Percentiles rank a stretch among this genome's conserved stretches.
phyloP scores from a whole-genome alignment of 2,797 vertebrate species.

The Erpetoichthys calabaricus region DNA sequence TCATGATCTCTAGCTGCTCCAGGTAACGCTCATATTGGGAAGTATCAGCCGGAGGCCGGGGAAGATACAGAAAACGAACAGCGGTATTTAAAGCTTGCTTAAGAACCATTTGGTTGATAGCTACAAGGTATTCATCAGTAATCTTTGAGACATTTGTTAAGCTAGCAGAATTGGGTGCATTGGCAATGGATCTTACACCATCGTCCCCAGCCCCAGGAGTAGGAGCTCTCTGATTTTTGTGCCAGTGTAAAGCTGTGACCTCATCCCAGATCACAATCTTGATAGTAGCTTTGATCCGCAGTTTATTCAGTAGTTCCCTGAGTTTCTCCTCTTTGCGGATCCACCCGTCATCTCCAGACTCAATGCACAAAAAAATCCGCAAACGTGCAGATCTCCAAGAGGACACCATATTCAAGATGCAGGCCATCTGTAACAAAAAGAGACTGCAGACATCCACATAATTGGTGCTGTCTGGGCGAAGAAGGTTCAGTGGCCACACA shows the following conservation, averaged over 20 bases:
- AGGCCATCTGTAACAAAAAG: conserved; percentile 84
- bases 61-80: conserved; percentile 76
- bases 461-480: conserved; percentile 46
- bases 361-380: conserved; percentile 74
- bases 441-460: conserved; percentile 76
- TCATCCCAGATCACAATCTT: conserved; percentile 70
- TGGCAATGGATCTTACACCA: conserved; percentile 10
- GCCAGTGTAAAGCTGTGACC: conserved; percentile 36
- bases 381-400: conserved; percentile 69
- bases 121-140: conserved; percentile 45
- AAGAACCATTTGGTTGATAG: conserved; percentile 53
- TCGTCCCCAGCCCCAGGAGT: not conserved
- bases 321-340: conserved; percentile 66
- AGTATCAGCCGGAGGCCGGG: conserved; percentile 52
- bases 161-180: not conserved
- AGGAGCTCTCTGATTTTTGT: not conserved
- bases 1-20: conserved; percentile 58
- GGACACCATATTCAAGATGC: conserved; percentile 76
- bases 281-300: conserved; percentile 73
- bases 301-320: conserved; percentile 60
- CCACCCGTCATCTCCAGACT: conserved; percentile 65
- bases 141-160: conserved; percentile 13
- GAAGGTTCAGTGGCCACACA: conserved; percentile 78
- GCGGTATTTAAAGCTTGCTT: conserved; percentile 62
- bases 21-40: conserved; percentile 55